phyloP scores from a whole-genome alignment of 2,113 vertebrate species.

The Ochotona curzoniae region DNA sequence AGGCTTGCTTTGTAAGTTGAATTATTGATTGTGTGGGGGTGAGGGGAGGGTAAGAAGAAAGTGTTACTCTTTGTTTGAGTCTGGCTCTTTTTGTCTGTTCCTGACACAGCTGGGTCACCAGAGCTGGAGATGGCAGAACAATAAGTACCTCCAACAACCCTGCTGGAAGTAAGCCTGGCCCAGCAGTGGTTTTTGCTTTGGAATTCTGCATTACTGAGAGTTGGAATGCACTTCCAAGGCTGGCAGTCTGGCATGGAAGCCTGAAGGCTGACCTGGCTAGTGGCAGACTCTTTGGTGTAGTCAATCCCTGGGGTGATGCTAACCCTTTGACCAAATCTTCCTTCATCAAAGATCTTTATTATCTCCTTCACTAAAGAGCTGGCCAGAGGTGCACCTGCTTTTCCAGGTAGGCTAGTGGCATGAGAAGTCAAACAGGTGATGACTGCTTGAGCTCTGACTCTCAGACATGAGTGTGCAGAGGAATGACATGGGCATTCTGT shows the following conservation, averaged over 20 bases:
- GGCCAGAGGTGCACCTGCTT: neutral
- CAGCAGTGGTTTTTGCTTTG: neutral
- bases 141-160: neutral
- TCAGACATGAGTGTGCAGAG: neutral
- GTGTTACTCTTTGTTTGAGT: conserved; percentile 59
- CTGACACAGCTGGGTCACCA: conserved; percentile 12
- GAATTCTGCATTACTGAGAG: neutral
- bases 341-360: neutral
- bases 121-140: neutral
- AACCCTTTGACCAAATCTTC: neutral
- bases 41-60: conserved; percentile 49
- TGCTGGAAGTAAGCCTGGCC: neutral
- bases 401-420: neutral
- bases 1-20: conserved; percentile 55
- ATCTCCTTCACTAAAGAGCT: neutral
- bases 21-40: conserved; percentile 65
- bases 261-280: neutral
- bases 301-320: fast-evolving
- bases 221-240: neutral
- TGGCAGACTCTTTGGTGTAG: neutral
- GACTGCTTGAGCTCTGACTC: neutral
- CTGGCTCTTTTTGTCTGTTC: neutral
- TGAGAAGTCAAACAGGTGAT: no score
- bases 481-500: neutral
- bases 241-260: neutral